A percentile compares a stretch with the other conserved stretches of the same genome.
phyloP scores from a whole-genome alignment of 2,797 vertebrate species.

The Tokudaia tokunoshimensis region DNA sequence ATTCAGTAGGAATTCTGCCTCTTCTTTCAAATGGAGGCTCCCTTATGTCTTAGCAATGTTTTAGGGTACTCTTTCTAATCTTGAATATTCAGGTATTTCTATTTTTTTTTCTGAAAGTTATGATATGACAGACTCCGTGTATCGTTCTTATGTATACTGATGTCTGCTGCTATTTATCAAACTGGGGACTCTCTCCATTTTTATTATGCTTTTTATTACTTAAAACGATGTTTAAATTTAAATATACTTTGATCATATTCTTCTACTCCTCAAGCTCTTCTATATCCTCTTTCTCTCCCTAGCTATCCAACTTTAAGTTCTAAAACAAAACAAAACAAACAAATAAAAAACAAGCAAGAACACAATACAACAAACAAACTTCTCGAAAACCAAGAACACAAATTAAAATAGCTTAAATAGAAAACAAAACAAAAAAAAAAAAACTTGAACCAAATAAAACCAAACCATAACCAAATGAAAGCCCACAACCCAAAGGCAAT shows the following conservation, averaged over 20 bases:
- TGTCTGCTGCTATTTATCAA: background rate
- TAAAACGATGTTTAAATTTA: background rate
- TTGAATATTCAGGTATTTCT: background rate
- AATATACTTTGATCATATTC: background rate
- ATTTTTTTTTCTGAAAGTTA: background rate
- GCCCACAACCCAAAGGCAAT: background rate
- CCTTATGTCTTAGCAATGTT: background rate
- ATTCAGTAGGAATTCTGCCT: background rate
- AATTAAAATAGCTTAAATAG: background rate
- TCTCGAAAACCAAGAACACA: background rate
- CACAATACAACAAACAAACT: background rate
- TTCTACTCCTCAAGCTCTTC: background rate
- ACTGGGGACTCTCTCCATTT: background rate
- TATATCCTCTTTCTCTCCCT: background rate
- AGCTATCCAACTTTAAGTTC: background rate
- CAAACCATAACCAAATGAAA: background rate
- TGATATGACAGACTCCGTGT: background rate
- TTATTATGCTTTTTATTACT: background rate
- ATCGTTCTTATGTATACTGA: background rate
- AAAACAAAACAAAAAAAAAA: background rate
- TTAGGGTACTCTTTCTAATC: background rate
- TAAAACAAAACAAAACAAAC: background rate
- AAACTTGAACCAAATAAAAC: background rate
- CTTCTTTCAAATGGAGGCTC: background rate
- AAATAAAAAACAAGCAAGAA: background rate